phyloP scores from a whole-genome alignment of 92 coral and sea anemone genomes.

The Blastomussa wellsi region DNA sequence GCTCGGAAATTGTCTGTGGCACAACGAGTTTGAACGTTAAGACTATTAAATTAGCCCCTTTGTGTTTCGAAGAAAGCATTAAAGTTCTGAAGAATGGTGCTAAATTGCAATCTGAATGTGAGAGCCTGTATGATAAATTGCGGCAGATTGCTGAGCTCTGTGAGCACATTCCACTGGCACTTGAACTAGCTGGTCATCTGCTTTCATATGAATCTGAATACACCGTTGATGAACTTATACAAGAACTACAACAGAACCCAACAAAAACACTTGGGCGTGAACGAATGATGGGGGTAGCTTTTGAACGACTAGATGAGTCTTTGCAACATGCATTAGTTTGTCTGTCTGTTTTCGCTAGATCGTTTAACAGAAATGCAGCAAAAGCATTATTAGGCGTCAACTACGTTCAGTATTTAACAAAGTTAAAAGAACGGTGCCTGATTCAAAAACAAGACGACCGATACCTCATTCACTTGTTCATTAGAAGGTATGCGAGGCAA shows the following conservation, averaged over 20 bases:
- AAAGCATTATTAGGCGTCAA: slow-evolving; percentile 16
- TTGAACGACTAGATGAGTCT: background rate
- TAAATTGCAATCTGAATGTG: background rate
- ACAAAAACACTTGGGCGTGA: background rate
- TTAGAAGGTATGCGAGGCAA: background rate
- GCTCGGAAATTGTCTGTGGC: background rate
- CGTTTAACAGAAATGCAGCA: slow-evolving; percentile 42
- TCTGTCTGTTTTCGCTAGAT: slow-evolving; percentile 34
- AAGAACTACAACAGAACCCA: background rate
- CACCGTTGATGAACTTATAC: background rate
- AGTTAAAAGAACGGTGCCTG: slow-evolving; percentile 4
- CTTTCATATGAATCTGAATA: background rate
- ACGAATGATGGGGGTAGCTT: background rate
- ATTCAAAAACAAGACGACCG: slow-evolving; percentile 1
- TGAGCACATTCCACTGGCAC: background rate
- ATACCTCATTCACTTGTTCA: slow-evolving; percentile 19
- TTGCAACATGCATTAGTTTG: slow-evolving; percentile 23
- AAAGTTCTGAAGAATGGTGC: background rate
- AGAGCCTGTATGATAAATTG: background rate
- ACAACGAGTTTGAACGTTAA: background rate
- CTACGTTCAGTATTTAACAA: background rate
- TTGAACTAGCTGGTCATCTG: background rate
- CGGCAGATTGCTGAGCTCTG: background rate
- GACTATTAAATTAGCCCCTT: background rate
- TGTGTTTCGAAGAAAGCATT: background rate